Evolutionary conservation across 2,113 vertebrate species (phyloP).

Genomic region (Plecotus auritus): DNA sequence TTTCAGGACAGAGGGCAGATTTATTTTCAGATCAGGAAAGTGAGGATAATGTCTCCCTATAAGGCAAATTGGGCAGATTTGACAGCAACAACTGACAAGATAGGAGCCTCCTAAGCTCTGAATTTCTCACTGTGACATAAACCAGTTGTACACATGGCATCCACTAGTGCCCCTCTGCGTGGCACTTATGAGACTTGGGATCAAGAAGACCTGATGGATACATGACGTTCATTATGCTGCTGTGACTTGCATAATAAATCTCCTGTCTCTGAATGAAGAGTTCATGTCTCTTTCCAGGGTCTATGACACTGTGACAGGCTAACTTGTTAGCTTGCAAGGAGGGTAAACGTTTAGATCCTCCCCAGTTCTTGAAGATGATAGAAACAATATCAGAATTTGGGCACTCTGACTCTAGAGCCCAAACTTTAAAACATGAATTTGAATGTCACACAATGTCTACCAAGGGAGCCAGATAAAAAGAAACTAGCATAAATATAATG

Average conservation of each 20-base stretch:
- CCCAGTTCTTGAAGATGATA: neutral
- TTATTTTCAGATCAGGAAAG: neutral
- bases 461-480: neutral
- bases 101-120: neutral
- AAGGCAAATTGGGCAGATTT: neutral
- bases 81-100: neutral
- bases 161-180: neutral
- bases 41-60: neutral
- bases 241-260: neutral
- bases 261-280: neutral
- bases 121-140: neutral
- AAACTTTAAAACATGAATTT: neutral
- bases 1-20: neutral
- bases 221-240: neutral
- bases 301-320: neutral
- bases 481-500: neutral
- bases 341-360: neutral
- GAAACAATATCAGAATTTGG: neutral
- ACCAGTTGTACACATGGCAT: fast-evolving
- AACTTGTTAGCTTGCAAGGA: neutral
- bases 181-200: neutral
- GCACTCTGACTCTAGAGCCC: neutral
- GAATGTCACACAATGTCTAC: neutral
- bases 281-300: neutral
- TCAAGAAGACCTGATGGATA: neutral